These are phyloP conservation scores for Helicolenus hilgendorfi DNA, from an alignment of 2,797 vertebrate genomes.

Conservation along the genomic window DNA sequence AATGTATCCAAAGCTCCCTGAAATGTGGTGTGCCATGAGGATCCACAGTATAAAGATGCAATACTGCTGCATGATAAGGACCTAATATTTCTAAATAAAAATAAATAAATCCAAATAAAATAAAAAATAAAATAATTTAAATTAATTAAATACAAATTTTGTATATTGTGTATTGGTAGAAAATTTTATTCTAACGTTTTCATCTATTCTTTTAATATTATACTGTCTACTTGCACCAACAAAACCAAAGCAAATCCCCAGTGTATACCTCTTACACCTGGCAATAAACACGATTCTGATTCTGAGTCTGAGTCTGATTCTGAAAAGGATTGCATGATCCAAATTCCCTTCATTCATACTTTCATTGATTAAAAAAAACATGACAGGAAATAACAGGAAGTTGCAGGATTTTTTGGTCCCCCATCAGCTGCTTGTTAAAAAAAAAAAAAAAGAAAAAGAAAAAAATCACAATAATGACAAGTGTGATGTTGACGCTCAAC, in stretches of 20 bases:
- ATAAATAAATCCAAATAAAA: too few species aligned
- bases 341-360: not conserved
- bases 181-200: too few species aligned
- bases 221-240: too few species aligned
- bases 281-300: too few species aligned
- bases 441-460: not conserved
- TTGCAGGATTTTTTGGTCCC: not conserved
- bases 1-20: not conserved
- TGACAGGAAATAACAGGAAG: not conserved
- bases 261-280: too few species aligned
- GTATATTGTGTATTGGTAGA: too few species aligned
- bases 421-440: not conserved
- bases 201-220: too few species aligned
- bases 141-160: too few species aligned
- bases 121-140: too few species aligned
- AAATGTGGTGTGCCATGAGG: not conserved
- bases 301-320: too few species aligned
- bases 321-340: not conserved
- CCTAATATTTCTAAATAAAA: not conserved
- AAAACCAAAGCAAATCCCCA: too few species aligned
- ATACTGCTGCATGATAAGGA: not conserved
- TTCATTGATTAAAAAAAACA: not conserved
- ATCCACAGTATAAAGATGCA: not conserved
- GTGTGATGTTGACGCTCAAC: slow-evolving; percentile 44
- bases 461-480: slow-evolving; percentile 23